Percentiles rank a stretch among this genome's conserved stretches.
phyloP scores from a whole-genome alignment of 2,888 invertebrate species.

The Gastrophysa polygoni region DNA sequence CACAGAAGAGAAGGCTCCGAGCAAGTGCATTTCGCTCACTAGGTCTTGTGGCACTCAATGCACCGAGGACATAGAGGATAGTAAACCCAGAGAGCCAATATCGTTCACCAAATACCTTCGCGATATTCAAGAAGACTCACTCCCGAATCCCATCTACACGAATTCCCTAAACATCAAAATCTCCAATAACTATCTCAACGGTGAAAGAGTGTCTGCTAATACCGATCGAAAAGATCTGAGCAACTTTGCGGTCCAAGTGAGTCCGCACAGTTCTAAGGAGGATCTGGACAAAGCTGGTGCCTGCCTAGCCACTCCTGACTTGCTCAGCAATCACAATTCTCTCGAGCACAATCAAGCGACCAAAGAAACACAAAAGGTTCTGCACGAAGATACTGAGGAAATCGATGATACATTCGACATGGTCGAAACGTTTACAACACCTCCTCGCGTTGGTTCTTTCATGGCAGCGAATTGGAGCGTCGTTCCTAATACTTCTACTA shows the following conservation, averaged over 20 bases:
- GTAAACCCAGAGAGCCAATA: constrained; percentile 28
- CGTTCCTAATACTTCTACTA: constrained; percentile 25
- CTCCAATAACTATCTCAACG: constrained; percentile 61
- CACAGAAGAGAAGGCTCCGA: constrained; percentile 46
- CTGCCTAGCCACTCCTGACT: constrained; percentile 62
- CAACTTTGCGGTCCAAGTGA: neutral
- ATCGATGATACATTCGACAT: constrained; percentile 24
- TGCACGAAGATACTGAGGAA: constrained; percentile 26
- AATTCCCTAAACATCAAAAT: constrained; percentile 67
- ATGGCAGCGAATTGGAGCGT: constrained; percentile 23
- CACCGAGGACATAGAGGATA: constrained; percentile 44
- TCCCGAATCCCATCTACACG: constrained; percentile 55
- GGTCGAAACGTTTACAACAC: constrained; percentile 20
- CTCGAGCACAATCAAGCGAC: constrained; percentile 50
- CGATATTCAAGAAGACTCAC: constrained; percentile 37
- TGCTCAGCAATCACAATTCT: constrained; percentile 65
- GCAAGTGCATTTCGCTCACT: constrained; percentile 49
- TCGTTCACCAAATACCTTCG: constrained; percentile 57
- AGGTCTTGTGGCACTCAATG: constrained; percentile 56
- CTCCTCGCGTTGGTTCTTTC: constrained; percentile 10
- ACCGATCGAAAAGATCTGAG: constrained; percentile 55
- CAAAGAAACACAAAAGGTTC: constrained; percentile 20
- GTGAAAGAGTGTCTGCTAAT: constrained; percentile 55
- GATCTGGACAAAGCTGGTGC: constrained; percentile 37
- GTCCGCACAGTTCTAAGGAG: no score